Base-by-base conservation (phyloP, 2,888 invertebrate genomes). In the Cataglyphis livida region DNA sequence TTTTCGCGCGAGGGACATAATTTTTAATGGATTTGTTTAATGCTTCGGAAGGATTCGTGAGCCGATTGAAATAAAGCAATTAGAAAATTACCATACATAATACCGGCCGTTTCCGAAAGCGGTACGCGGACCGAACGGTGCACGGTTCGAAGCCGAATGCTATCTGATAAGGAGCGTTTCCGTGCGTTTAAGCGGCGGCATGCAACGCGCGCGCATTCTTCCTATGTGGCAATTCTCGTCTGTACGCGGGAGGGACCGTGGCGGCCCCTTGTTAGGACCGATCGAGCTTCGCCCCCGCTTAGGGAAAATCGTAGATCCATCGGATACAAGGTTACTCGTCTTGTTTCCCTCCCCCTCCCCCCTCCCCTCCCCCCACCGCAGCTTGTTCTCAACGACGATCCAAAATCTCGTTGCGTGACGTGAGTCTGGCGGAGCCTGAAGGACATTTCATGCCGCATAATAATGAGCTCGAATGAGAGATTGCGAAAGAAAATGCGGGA, bases 1-100 rank as follows among this genome's bases (percentile, higher is more conserved):
- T 25, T 25, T 25, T n/a, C 21, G n/a, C 18, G n/a, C 9, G 3
- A 54, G n/a, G 0, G 9, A 54, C 9, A 54, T 54, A n/a, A 54
- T 54, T 54, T 12, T 25, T 15, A 21, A 7, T n/a, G 3, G 12
- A 25, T 32, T 25, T 51, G 57, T 59, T 59, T 48, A 71, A 70
- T 3, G 32, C 10, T 44, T 73, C 76, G 71, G 70, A 64, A 25
- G 32, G n/a, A 21, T 61, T 32, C 59, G 59, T 81, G 84, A 44
- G 81, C 81, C 87, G 87, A 90, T 91, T 89, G 88, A 92, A 93
- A 93, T 93, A 91, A 93, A 93, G 93, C 93, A 93, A 93, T 93
- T 93, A 93, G 88, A 89, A 88, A 90, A 92, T 93, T 92, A 92
- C 86, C 92, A 92, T 92, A 91, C 89, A 90, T 92, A 93, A 91